These are phyloP conservation scores for Phyllotreta cruciferae DNA, from an alignment of 2,888 invertebrate species.

Conservation along the genomic window DNA sequence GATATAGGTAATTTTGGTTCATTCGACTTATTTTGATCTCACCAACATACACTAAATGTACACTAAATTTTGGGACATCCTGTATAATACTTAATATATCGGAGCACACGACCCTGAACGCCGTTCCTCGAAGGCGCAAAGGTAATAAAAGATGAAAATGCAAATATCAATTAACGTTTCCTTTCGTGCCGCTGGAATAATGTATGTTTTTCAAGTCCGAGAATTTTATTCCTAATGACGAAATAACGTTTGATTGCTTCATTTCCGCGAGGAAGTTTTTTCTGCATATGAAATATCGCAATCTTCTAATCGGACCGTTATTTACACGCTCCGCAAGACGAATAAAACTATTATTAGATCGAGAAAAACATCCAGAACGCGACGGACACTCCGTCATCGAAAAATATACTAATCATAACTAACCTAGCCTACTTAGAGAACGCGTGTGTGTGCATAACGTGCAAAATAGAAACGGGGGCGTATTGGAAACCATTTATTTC, in stretches of 20 bases:
- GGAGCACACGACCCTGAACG: neutral
- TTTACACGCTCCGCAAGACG: neutral
- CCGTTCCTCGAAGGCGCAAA: constrained; percentile 7
- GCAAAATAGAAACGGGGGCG: no score
- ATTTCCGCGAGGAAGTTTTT: no score
- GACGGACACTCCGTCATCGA: constrained; percentile 6
- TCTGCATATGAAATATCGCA: no score
- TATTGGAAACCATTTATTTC: no score
- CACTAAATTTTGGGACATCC: no score
- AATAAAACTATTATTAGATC: constrained; percentile 21
- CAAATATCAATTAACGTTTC: constrained; percentile 18
- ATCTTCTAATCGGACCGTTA: no score
- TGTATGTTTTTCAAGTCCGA: neutral
- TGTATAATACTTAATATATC: no score
- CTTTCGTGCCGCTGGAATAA: constrained; percentile 13
- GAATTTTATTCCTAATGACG: no score
- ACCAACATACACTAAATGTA: no score
- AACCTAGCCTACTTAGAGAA: constrained; percentile 24
- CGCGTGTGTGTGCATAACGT: neutral
- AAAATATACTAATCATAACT: constrained; percentile 25
- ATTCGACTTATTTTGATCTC: no score
- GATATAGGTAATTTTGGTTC: no score
- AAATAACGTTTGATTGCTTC: no score
- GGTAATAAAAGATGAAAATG: constrained; percentile 14
- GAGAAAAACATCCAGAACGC: constrained; percentile 11